Base-by-base conservation (phyloP, 2,797 vertebrate genomes). In the Ceyx erithaca region DNA sequence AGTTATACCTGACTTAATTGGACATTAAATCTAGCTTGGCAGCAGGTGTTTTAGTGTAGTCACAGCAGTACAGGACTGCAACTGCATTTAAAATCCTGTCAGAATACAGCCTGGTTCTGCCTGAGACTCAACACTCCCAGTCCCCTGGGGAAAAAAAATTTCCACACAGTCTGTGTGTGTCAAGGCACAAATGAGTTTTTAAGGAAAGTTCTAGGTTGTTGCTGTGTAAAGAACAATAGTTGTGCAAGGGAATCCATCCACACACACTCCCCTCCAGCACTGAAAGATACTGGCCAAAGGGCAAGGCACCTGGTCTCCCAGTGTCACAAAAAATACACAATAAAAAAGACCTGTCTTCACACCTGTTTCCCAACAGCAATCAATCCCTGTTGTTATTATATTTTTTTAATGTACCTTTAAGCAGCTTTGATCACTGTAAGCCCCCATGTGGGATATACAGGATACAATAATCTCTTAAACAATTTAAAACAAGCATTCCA, bases 261-360 rank as follows among this genome's bases (percentile, higher is more conserved):
- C n/a, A n/a, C 19, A n/a, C 19, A n/a, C 12, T 55, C 18, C 52
- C 18, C 9, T 15, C 14, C 28, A 26, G 25, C 10, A 28, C 0
- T 2, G 18, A 28, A 1, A 68, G 54, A 25, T 28, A 13, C 14
- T 3, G 5, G 16, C 49, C 63, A 3, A 30, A 72, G 11, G 2
- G 10, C 16, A 69, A 78, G 17, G 28, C 69, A 70, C 26, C 6
- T 10, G 21, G 9, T 20, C 45, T 86, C 22, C 40, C 49, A 35
- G 30, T 3, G 15, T 10, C 52, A 59, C 8, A 70, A 63, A 48
- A 7, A 40, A 67, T 4, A 14, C 3, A 7, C n/a, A 72, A 76
- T 37, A 89, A 67, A 30, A 48, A 51, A 85, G 35, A 51, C 12
- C 26, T 54, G 4, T 35, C 63, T 72, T 66, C 21, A 16, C 2